These are phyloP conservation scores for Cosmia pyralina DNA, from an alignment of 2,888 invertebrate species.

Conservation along the genomic window DNA sequence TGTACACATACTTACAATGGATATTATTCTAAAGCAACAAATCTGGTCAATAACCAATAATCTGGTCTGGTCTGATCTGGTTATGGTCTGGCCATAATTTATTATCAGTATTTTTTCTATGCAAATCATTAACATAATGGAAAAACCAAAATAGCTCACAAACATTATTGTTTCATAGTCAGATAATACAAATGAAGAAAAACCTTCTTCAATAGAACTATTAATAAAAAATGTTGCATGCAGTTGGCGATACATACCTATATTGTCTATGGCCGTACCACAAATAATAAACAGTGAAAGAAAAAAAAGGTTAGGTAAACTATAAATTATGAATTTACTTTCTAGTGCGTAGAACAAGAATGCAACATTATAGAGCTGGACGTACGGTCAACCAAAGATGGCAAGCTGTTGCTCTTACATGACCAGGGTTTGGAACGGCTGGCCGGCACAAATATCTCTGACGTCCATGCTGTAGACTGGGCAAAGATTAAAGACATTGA, in stretches of 20 bases:
- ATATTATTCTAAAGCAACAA: not conserved
- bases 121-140: not conserved
- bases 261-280: not conserved
- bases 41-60: not conserved
- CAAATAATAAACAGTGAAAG: not conserved
- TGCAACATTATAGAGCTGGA: slow-evolving; percentile 95
- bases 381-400: slow-evolving; percentile 93
- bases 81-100: not conserved
- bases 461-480: slow-evolving; percentile 91
- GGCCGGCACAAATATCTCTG: slow-evolving; percentile 87
- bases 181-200: not conserved
- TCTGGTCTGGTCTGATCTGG: too few relatives aligned
- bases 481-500: slow-evolving; percentile 91
- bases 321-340: not conserved
- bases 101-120: not conserved
- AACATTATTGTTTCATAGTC: too few relatives aligned
- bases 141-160: too few relatives aligned
- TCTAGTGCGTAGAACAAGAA: slow-evolving; percentile 92
- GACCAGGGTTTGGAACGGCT: slow-evolving; percentile 93
- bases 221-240: too few relatives aligned
- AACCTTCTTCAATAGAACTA: not conserved
- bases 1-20: not conserved
- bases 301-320: not conserved
- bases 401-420: slow-evolving; percentile 94
- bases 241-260: not conserved